phyloP scores from a whole-genome alignment of 2,797 vertebrate genomes.

The Chanos chanos region DNA sequence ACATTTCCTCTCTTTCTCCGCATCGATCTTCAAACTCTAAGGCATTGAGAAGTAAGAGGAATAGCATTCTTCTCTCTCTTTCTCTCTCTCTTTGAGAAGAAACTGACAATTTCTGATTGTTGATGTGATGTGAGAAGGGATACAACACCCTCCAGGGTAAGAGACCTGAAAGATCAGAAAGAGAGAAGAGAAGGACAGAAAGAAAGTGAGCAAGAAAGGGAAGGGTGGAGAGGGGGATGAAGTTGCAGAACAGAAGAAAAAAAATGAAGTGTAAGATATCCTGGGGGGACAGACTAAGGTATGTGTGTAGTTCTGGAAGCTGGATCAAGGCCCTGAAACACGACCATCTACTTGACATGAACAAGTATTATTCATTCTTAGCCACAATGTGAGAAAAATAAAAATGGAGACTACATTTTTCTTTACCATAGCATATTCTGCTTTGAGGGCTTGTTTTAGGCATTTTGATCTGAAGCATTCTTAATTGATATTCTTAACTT shows the following conservation, averaged over 20 bases:
- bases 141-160: not conserved
- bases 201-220: not conserved
- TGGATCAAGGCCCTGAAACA: too few species aligned
- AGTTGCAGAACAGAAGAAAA: slow-evolving; percentile 11
- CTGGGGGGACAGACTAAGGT: slow-evolving; percentile 10
- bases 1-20: too few species aligned
- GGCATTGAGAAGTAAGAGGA: not conserved
- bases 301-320: not conserved
- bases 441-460: too few species aligned
- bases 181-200: not conserved
- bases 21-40: too few species aligned
- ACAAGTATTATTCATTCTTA: too few species aligned
- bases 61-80: not conserved
- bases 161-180: slow-evolving; percentile 22
- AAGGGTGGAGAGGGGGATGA: not conserved
- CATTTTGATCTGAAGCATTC: too few species aligned
- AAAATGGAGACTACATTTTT: too few species aligned
- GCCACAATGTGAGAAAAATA: too few species aligned
- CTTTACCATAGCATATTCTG: too few species aligned
- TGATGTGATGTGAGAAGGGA: not conserved
- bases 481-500: too few species aligned
- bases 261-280: slow-evolving; percentile 1
- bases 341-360: too few species aligned
- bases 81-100: too few species aligned
- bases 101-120: not conserved